Percentiles rank a stretch among this genome's conserved stretches.
Evolutionary conservation across 2,113 vertebrate genomes (phyloP).

Genomic region (Cavia aperea): DNA sequence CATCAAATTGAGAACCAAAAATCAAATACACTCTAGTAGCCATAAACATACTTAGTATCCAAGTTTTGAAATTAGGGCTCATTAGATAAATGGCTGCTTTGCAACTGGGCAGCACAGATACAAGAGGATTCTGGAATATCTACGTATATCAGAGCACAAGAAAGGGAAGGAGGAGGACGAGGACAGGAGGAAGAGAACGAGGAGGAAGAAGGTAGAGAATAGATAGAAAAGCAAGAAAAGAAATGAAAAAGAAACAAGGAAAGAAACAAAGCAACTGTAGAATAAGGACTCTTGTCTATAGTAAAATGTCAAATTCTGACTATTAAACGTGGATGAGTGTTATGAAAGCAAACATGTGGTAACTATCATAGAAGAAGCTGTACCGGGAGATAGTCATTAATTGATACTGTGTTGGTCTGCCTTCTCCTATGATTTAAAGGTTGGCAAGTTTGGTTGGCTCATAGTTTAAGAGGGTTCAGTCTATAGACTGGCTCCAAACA

Average conservation of each 20-base stretch:
- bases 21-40: background rate
- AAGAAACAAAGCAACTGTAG: background rate
- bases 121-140: background rate
- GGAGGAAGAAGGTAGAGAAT: background rate
- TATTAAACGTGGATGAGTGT: background rate
- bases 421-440: background rate
- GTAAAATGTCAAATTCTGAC: background rate
- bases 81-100: background rate
- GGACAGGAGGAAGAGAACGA: fast-evolving
- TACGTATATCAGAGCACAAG: background rate
- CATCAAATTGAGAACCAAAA: background rate
- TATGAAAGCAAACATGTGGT: background rate
- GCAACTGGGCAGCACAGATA: background rate
- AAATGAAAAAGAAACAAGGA: background rate
- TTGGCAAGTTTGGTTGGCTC: background rate
- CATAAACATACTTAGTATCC: background rate
- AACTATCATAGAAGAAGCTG: background rate
- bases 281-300: background rate
- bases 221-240: background rate
- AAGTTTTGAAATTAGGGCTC: background rate
- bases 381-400: background rate
- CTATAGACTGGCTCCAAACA: background rate
- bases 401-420: background rate
- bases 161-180: too few species aligned
- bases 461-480: background rate